Evolutionary conservation across 2,888 invertebrate species (phyloP).

Genomic region (Synergus laeviventris): DNA sequence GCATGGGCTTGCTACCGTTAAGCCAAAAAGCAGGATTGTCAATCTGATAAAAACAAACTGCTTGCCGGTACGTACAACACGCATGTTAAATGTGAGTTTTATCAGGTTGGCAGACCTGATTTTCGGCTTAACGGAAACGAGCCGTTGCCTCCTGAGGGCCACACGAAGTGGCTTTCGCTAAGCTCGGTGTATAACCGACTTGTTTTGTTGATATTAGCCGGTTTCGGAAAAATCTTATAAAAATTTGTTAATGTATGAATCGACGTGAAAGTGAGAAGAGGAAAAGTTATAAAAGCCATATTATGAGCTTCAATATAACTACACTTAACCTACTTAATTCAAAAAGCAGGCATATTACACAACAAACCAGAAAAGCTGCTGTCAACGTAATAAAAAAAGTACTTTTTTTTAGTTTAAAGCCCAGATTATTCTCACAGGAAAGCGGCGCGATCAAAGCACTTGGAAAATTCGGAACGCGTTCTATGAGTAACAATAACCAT

Average conservation of each 20-base stretch:
- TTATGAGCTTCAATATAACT: not conserved
- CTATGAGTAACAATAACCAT: constrained; percentile 41
- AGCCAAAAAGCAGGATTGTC: too few relatives aligned
- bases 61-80: too few relatives aligned
- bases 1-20: too few relatives aligned
- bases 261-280: not conserved
- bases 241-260: not conserved
- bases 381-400: not conserved
- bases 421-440: not conserved
- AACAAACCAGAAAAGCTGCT: not conserved
- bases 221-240: not conserved
- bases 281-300: not conserved
- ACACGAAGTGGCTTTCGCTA: too few relatives aligned
- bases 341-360: not conserved
- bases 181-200: too few relatives aligned
- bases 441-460: not conserved
- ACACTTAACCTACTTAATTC: not conserved
- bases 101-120: too few relatives aligned
- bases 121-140: too few relatives aligned
- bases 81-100: too few relatives aligned
- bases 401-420: not conserved
- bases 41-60: too few relatives aligned
- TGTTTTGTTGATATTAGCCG: not conserved
- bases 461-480: not conserved
- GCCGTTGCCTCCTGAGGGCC: too few relatives aligned